Conservation (phyloP, 2,113 vertebrate genomes). For the Lutjanus erythropterus region DNA sequence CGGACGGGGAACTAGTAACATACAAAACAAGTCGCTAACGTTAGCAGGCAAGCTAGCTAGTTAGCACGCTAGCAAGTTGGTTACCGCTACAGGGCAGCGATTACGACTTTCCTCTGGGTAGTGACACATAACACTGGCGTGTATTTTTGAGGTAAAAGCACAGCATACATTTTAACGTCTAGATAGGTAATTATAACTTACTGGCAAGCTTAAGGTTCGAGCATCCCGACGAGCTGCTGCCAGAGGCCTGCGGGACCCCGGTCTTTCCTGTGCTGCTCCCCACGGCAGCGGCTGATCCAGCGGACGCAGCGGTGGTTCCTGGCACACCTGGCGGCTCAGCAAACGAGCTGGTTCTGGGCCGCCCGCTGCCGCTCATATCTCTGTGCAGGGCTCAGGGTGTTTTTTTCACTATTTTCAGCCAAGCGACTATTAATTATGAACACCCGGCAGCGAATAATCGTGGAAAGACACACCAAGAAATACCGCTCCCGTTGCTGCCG, state of each 20-base stretch:
- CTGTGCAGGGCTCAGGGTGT: slow-evolving; percentile 79
- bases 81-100: slow-evolving; percentile 21
- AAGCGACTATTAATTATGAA: slow-evolving; percentile 54
- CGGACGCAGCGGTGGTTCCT: slow-evolving; percentile 81
- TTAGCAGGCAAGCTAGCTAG: slow-evolving; percentile 63
- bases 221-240: slow-evolving; percentile 82
- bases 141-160: background rate
- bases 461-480: slow-evolving; percentile 67
- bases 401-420: slow-evolving; percentile 59
- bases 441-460: slow-evolving; percentile 61
- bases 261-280: slow-evolving; percentile 87
- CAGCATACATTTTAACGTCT: rapidly evolving
- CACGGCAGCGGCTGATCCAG: slow-evolving; percentile 85
- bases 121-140: slow-evolving; percentile 2
- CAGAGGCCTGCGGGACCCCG: slow-evolving; percentile 87
- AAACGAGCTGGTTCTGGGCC: slow-evolving; percentile 88
- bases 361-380: slow-evolving; percentile 89
- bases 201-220: slow-evolving; percentile 84
- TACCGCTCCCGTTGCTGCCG: slow-evolving; percentile 74
- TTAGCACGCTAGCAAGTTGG: slow-evolving; percentile 53
- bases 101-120: slow-evolving; percentile 21
- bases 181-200: slow-evolving; percentile 64
- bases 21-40: slow-evolving; percentile 75
- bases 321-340: slow-evolving; percentile 86
- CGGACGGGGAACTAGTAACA: slow-evolving; percentile 34